phyloP scores from a whole-genome alignment of 1,140 invertebrate genomes.

The Drosophila kohkoa region DNA sequence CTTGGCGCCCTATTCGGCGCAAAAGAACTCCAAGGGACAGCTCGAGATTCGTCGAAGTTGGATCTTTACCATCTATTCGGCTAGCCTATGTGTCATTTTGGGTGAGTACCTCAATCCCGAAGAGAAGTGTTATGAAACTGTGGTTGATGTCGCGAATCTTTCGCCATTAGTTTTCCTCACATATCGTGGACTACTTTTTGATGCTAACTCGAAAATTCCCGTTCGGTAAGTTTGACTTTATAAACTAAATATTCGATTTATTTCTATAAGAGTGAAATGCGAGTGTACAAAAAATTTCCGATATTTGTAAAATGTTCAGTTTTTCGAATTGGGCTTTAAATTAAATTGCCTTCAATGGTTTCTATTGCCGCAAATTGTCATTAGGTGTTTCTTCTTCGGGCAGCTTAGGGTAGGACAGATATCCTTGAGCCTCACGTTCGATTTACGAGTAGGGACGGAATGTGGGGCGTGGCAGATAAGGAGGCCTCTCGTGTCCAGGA shows the following conservation, averaged over 20 bases:
- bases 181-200: slow-evolving; percentile 76
- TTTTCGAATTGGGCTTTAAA: too few relatives aligned
- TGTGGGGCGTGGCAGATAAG: slow-evolving; percentile 12
- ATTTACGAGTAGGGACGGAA: neutral
- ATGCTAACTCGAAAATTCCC: slow-evolving; percentile 77
- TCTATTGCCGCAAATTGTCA: too few relatives aligned
- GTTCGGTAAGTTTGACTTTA: slow-evolving; percentile 68
- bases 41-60: slow-evolving; percentile 85
- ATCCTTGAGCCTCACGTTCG: neutral
- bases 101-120: slow-evolving; percentile 53
- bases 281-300: too few relatives aligned
- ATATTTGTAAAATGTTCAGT: too few relatives aligned
- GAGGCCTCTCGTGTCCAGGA: neutral
- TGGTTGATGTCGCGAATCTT: neutral
- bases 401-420: neutral
- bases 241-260: slow-evolving; percentile 1
- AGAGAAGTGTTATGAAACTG: neutral
- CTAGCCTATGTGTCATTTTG: slow-evolving; percentile 67
- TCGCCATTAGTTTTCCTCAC: slow-evolving; percentile 69
- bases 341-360: too few relatives aligned
- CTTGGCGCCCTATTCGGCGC: slow-evolving; percentile 85
- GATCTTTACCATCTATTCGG: slow-evolving; percentile 85
- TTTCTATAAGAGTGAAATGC: neutral
- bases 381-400: neutral
- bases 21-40: slow-evolving; percentile 56